These are phyloP conservation scores for Menura novaehollandiae DNA, from an alignment of 2,113 vertebrate species.

Conservation along the genomic window DNA sequence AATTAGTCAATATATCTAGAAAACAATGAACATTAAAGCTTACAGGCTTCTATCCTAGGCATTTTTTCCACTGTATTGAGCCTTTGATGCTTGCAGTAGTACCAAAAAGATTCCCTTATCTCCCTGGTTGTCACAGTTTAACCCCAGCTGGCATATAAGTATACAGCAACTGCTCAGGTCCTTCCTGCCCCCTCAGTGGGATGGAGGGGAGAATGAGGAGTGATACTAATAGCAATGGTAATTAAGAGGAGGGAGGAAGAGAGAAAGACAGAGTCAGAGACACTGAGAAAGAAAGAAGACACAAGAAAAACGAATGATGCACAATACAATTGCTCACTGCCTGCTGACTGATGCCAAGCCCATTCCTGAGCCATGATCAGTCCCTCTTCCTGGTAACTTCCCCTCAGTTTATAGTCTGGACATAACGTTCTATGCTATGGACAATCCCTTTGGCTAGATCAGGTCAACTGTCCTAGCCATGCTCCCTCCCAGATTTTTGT, in stretches of 20 bases:
- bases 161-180: background rate
- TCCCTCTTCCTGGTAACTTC: background rate
- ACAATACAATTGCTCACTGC: background rate
- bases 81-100: background rate
- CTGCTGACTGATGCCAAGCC: background rate
- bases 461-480: background rate
- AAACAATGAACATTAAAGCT: conserved; percentile 14
- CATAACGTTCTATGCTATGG: fast-evolving
- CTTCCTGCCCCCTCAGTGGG: background rate
- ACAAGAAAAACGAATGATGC: background rate
- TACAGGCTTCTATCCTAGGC: background rate
- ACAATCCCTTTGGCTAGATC: background rate
- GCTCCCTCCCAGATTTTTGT: background rate
- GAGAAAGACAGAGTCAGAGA: background rate
- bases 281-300: background rate
- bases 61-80: background rate
- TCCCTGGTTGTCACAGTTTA: background rate
- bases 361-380: background rate
- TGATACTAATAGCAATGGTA: background rate
- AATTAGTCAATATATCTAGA: conserved; percentile 16
- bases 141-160: background rate
- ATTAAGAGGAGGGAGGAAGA: background rate
- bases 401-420: background rate
- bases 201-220: background rate
- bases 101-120: background rate